Percentiles rank a stretch among this genome's conserved stretches.
Evolutionary conservation across 1,140 invertebrate genomes (phyloP).

Genomic region (Hylaeus anthracinus): DNA sequence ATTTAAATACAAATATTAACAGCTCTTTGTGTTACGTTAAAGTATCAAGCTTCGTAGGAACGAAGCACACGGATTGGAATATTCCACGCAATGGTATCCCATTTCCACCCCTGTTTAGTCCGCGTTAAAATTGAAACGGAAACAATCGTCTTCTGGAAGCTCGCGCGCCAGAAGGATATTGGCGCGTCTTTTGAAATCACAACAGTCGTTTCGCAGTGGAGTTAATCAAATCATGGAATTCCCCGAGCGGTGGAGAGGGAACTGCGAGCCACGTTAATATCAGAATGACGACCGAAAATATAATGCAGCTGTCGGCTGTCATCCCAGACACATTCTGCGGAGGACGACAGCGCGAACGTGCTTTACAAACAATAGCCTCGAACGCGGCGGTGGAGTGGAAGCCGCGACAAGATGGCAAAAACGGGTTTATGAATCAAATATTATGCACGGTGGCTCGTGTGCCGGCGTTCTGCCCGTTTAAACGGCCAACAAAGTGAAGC

Average conservation of each 20-base stretch:
- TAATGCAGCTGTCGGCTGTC: slow-evolving; percentile 35
- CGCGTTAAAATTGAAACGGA: neutral
- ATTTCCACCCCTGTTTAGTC: neutral
- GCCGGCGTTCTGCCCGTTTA: neutral
- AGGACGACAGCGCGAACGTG: slow-evolving; percentile 8
- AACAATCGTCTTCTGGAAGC: neutral
- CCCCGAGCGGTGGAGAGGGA: neutral
- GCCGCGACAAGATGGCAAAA: slow-evolving; percentile 30
- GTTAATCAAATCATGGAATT: slow-evolving; percentile 6
- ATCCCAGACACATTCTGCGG: slow-evolving; percentile 4
- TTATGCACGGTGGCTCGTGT: neutral
- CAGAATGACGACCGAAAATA: slow-evolving; percentile 39
- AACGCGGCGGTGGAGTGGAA: neutral
- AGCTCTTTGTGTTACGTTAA: no score
- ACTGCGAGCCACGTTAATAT: slow-evolving; percentile 30
- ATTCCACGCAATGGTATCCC: no score
- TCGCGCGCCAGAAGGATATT: neutral
- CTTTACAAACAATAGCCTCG: slow-evolving; percentile 16
- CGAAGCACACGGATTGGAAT: no score
- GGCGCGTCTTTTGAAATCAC: neutral
- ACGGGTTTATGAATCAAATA: slow-evolving; percentile 44
- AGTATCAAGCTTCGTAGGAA: no score
- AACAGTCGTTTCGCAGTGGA: neutral
- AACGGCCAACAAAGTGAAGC: neutral
- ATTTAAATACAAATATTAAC: no score